These are phyloP conservation scores for Apamea anceps DNA, from an alignment of 2,888 invertebrate genomes.

Conservation along the genomic window DNA sequence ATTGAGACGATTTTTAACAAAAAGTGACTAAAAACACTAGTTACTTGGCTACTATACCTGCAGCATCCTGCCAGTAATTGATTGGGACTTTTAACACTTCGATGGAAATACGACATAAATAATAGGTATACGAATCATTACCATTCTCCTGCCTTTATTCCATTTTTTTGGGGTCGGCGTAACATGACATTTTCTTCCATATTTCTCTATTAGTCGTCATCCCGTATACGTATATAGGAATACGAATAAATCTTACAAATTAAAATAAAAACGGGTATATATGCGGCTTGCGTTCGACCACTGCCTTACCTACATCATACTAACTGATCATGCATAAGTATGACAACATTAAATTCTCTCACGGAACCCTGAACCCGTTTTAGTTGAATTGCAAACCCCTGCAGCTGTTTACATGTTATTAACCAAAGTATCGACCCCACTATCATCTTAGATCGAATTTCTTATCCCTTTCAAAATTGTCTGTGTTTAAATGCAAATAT, in stretches of 20 bases:
- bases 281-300: neutral
- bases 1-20: no score
- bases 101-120: neutral
- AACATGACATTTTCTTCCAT: no score
- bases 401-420: constrained; percentile 12
- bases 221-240: no score
- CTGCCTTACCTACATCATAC: neutral
- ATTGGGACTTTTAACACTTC: neutral
- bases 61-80: no score
- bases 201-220: no score
- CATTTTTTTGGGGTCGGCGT: no score
- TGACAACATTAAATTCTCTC: neutral
- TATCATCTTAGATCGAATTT: constrained; percentile 7
- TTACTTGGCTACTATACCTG: no score
- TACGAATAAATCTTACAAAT: neutral
- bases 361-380: neutral
- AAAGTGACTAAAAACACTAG: no score
- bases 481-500: constrained; percentile 32
- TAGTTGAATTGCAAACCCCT: neutral
- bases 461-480: constrained; percentile 1
- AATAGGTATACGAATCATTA: no score
- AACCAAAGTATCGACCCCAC: neutral
- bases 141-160: no score
- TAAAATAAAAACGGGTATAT: neutral
- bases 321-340: neutral